phyloP scores from a whole-genome alignment of 2,888 invertebrate species.

The Cosmorhoe ocellata region DNA sequence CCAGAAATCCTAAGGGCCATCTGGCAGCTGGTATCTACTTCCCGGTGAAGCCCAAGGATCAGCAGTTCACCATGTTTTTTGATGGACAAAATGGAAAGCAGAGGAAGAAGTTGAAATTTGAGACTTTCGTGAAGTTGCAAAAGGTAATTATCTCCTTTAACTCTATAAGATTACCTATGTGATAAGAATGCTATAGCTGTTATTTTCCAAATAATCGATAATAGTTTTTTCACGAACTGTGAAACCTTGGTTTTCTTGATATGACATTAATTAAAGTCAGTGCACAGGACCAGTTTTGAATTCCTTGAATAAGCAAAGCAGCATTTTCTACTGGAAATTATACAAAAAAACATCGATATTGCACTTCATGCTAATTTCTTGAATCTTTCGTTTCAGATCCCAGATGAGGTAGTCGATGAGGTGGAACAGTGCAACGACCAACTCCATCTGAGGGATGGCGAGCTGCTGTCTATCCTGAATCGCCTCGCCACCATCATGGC shows the following conservation, averaged over 20 bases:
- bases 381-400: slow-evolving; percentile 73
- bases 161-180: too few relatives aligned
- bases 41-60: slow-evolving; percentile 85
- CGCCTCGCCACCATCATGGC: slow-evolving; percentile 86
- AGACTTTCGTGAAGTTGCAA: slow-evolving; percentile 84
- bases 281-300: too few relatives aligned
- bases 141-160: too few relatives aligned
- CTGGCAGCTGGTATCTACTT: slow-evolving; percentile 94
- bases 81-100: slow-evolving; percentile 86
- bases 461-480: slow-evolving; percentile 85
- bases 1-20: slow-evolving; percentile 91
- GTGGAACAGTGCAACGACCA: slow-evolving; percentile 88
- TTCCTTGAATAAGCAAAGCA: too few relatives aligned
- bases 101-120: slow-evolving; percentile 89
- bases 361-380: slow-evolving; percentile 1
- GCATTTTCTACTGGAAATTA: too few relatives aligned
- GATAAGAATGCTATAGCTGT: too few relatives aligned
- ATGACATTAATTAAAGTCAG: too few relatives aligned
- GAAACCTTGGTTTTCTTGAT: too few relatives aligned
- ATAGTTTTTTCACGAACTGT: too few relatives aligned
- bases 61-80: slow-evolving; percentile 90
- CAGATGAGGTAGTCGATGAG: slow-evolving; percentile 85
- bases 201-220: too few relatives aligned
- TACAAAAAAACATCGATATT: too few relatives aligned
- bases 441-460: slow-evolving; percentile 85